phyloP scores from a whole-genome alignment of 2,113 vertebrate genomes.

The Danionella cerebrum region DNA sequence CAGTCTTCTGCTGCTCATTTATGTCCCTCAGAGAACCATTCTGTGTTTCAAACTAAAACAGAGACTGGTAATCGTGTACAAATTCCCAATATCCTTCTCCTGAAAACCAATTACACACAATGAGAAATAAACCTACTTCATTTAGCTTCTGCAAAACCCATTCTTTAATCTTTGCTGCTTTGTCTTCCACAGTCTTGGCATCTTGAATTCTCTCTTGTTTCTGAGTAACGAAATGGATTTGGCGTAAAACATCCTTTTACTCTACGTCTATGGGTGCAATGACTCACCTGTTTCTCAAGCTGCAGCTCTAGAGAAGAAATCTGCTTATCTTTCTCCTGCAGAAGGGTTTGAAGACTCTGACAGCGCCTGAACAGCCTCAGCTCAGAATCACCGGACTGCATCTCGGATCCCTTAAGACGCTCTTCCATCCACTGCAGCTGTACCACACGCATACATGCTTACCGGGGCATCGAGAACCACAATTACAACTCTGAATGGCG shows the following conservation, averaged over 20 bases:
- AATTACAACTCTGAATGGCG: no score
- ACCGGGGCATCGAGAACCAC: no score
- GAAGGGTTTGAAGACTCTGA: slow-evolving; percentile 77
- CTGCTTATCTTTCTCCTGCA: slow-evolving; percentile 84
- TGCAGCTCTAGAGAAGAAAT: slow-evolving; percentile 81
- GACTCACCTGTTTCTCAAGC: slow-evolving; percentile 87
- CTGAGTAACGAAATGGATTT: slow-evolving; percentile 49
- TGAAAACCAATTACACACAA: not conserved
- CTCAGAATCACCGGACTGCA: slow-evolving; percentile 81
- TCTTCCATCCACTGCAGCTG: slow-evolving; percentile 96
- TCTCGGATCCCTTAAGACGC: slow-evolving; percentile 81
- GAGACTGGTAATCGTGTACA: not conserved
- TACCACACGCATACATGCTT: no score
- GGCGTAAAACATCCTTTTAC: no score
- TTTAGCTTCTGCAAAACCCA: slow-evolving; percentile 93
- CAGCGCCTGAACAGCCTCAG: slow-evolving; percentile 77
- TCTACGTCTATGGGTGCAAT: not conserved
- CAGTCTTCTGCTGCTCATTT: slow-evolving; percentile 81
- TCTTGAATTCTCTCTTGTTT: slow-evolving; percentile 87
- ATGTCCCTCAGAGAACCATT: slow-evolving; percentile 81
- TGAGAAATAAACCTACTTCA: slow-evolving; percentile 67
- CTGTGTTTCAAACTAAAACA: slow-evolving; percentile 81
- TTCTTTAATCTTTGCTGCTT: slow-evolving; percentile 97
- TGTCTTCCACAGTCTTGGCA: slow-evolving; percentile 93
- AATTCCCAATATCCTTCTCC: not conserved